Percentiles rank a stretch among this genome's conserved stretches.
Evolutionary conservation across 2,797 vertebrate species (phyloP).

Genomic region (Avahi laniger): DNA sequence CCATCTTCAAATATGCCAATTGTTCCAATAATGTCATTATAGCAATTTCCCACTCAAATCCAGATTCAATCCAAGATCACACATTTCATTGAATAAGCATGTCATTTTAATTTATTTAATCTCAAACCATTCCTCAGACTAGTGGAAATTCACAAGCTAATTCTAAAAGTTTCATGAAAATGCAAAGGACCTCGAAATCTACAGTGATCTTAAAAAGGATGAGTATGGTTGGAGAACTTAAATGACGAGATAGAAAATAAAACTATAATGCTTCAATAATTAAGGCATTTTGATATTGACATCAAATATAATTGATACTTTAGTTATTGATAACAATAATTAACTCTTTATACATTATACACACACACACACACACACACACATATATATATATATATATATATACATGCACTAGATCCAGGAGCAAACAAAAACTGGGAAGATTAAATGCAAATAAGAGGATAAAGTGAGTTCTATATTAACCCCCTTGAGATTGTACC

Average conservation of each 20-base stretch:
- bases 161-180: not conserved
- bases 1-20: not conserved
- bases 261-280: not conserved
- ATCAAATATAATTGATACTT: not conserved
- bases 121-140: not conserved
- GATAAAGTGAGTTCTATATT: not conserved
- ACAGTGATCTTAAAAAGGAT: not conserved
- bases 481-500: not conserved
- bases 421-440: not conserved
- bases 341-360: not conserved
- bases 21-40: not conserved
- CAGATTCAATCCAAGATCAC: not conserved
- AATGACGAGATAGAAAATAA: not conserved
- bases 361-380: not conserved
- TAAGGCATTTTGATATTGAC: not conserved
- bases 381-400: not conserved
- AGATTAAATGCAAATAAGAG: not conserved
- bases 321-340: not conserved
- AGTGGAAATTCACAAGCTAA: not conserved
- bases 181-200: not conserved
- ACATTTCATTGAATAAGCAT: not conserved
- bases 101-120: not conserved
- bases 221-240: rapidly evolving
- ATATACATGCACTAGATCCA: no score
- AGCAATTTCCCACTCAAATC: not conserved